phyloP scores from a whole-genome alignment of 2,113 vertebrate genomes.

The Silurus asotus region DNA sequence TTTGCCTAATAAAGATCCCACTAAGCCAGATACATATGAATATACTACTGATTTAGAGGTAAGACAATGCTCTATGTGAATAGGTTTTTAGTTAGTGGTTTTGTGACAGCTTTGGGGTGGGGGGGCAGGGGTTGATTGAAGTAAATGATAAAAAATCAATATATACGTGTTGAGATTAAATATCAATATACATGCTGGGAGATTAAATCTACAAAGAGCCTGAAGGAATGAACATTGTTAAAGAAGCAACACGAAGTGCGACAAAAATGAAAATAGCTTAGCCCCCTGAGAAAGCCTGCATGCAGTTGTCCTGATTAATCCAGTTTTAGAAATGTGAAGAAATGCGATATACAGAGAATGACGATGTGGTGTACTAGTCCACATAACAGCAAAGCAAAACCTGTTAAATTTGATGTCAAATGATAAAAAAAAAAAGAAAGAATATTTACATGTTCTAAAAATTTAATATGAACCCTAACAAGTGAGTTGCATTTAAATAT shows the following conservation, averaged over 20 bases:
- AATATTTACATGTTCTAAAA: slow-evolving; percentile 41
- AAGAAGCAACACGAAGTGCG: background rate
- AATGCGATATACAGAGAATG: slow-evolving; percentile 35
- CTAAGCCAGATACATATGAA: background rate
- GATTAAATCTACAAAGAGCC: background rate
- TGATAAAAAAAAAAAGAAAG: too few relatives aligned
- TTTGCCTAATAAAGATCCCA: slow-evolving; percentile 6
- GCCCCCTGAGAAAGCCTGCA: slow-evolving; percentile 15
- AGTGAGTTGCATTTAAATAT: background rate
- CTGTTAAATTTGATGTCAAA: too few relatives aligned
- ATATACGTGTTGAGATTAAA: too few relatives aligned
- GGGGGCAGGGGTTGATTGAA: too few relatives aligned
- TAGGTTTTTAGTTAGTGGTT: background rate
- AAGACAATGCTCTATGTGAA: background rate
- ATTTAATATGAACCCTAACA: background rate
- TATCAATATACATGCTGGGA: too few relatives aligned
- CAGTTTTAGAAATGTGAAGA: slow-evolving; percentile 48
- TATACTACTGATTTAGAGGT: background rate
- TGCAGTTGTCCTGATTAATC: slow-evolving; percentile 60
- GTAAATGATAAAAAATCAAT: background rate
- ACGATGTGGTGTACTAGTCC: background rate
- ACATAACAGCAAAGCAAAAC: background rate
- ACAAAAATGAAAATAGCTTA: slow-evolving; percentile 16
- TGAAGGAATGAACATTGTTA: background rate
- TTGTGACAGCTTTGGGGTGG: background rate